Base-by-base conservation (phyloP, 1,140 invertebrate genomes). In the Drosophila kohkoa region DNA sequence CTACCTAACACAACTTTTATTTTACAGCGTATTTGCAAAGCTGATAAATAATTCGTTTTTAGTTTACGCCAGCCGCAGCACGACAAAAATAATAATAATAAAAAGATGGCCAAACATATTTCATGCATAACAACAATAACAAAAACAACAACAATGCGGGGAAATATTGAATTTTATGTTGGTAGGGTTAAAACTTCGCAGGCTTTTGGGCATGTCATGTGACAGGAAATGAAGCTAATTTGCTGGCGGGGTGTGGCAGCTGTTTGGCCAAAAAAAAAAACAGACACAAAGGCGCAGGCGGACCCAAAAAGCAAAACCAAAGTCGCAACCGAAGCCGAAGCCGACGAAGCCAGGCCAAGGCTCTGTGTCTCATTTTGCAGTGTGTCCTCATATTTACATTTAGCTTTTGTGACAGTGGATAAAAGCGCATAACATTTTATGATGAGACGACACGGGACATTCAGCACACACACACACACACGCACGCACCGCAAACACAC, bases 171-270 rank as follows among this genome's bases (percentile, higher is more conserved):
- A 41, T 62, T 62, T 46, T 20, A 20, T 20, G 20, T 62, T 63
- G 83, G 73, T 75, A 81, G 83, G 80, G 83, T 79, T 75, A 70
- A 85, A 70, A 66, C 52, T 30, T 72, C 41, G 43, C 35, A 38
- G 32, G 58, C 45, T 62, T 32, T 32, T 80, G 75, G 64, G 79
- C 38, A 28, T 80, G 82, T 74, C 85, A 85, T 81, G 78, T 79
- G 81, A 77, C 85, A 88, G 85, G 85, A 88, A 88, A 88, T 88
- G 81, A 88, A 85, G 74, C 85, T 88, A 89, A 88, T 88, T 88
- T 88, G 85, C 65, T 85, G 77, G 68, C 85, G 85, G 85, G 71
- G 83, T 68, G 83, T 77, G 83, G 65, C 82, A 75, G 66, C 54
- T 67, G 70, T 35, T 15, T 52, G 64, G 70, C 65, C 65, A 68